Evolutionary conservation across 2,888 invertebrate species (phyloP).

Genomic region (Cheilosia soror): DNA sequence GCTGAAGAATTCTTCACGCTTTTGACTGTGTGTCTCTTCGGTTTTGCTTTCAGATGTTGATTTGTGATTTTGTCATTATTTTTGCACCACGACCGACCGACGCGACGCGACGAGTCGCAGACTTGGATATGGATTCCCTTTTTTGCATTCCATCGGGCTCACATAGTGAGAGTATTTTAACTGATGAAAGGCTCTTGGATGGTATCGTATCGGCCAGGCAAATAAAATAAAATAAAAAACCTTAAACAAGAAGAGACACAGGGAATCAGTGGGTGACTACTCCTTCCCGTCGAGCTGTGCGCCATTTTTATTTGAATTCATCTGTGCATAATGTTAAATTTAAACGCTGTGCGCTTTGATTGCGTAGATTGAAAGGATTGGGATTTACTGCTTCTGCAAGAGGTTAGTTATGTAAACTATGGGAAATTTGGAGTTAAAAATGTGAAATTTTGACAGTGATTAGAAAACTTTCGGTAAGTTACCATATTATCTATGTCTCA

Average conservation of each 20-base stretch:
- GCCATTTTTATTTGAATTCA: constrained; percentile 53
- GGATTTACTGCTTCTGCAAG: background rate
- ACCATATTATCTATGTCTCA: no score
- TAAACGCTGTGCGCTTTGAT: constrained; percentile 17
- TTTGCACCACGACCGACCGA: constrained; percentile 64
- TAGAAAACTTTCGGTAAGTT: no score
- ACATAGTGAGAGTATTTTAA: constrained; percentile 57
- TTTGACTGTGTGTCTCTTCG: constrained; percentile 58
- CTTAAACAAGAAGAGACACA: constrained; percentile 27
- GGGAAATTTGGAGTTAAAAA: background rate
- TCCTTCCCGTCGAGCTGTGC: constrained; percentile 63
- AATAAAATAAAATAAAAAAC: constrained; percentile 19
- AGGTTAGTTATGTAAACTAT: constrained; percentile 8
- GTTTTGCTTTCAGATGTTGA: constrained; percentile 70
- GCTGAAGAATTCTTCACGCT: constrained; percentile 69
- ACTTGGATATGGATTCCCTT: constrained; percentile 62
- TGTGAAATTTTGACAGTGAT: background rate
- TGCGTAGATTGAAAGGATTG: constrained; percentile 25
- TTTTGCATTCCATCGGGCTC: constrained; percentile 45
- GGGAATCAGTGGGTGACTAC: constrained; percentile 70
- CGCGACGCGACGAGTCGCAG: constrained; percentile 9
- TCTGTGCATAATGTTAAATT: constrained; percentile 3
- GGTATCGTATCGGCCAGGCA: constrained; percentile 28
- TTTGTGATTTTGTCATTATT: constrained; percentile 75
- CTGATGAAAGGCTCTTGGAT: constrained; percentile 70